A percentile compares a stretch with the other conserved stretches of the same genome.
These are phyloP conservation scores for Addax nasomaculatus DNA, from an alignment of 2,113 vertebrate species.

Conservation along the genomic window DNA sequence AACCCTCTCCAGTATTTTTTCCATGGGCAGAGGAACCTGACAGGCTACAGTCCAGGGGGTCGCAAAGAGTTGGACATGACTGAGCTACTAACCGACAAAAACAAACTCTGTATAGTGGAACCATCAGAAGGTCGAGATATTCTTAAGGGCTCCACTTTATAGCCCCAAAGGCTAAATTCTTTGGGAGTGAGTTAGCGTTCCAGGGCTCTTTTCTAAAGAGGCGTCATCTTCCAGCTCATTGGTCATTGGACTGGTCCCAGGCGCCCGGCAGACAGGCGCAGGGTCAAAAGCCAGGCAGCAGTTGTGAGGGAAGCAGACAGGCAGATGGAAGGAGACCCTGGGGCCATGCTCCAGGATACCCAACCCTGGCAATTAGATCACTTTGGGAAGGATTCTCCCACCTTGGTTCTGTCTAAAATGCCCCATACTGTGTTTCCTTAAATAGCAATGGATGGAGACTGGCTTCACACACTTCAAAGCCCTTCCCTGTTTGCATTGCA, in stretches of 20 bases:
- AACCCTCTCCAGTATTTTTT: neutral
- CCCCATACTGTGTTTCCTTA: neutral
- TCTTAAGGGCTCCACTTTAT: neutral
- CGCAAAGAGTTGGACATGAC: neutral
- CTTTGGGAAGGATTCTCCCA: neutral
- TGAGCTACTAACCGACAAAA: neutral
- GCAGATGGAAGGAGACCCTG: neutral
- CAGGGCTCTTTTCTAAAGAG: neutral
- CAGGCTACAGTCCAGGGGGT: neutral
- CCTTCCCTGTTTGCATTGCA: neutral
- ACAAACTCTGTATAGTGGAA: neutral
- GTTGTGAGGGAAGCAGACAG: neutral
- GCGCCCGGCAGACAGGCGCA: neutral
- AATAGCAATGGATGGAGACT: neutral
- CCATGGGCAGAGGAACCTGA: neutral
- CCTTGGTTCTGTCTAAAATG: neutral
- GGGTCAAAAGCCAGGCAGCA: conserved; percentile 10
- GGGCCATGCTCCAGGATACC: neutral
- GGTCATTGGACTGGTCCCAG: neutral
- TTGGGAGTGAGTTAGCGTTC: neutral
- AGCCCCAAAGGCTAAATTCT: neutral
- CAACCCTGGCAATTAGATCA: neutral
- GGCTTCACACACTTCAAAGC: neutral
- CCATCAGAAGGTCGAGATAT: neutral
- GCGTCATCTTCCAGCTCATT: neutral